Evolutionary conservation across 2,797 vertebrate species (phyloP).

Genomic region (Leptodactylus fallax): DNA sequence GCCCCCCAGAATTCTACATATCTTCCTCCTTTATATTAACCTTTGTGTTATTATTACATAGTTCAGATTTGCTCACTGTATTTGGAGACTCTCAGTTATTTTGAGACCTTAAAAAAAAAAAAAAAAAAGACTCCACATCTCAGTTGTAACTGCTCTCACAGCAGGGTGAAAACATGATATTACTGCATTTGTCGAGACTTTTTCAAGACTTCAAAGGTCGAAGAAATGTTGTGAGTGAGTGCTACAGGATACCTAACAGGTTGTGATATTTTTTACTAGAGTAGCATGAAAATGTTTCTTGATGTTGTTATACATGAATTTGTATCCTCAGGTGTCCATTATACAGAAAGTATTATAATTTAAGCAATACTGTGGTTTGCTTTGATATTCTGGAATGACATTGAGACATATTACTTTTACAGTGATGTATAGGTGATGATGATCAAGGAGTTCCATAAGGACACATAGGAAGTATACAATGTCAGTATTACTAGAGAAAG

Average conservation of each 20-base stretch:
- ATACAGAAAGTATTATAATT: slow-evolving; percentile 15
- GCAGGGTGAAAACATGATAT: slow-evolving; percentile 47
- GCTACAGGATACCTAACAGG: slow-evolving; percentile 56
- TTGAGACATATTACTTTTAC: neutral
- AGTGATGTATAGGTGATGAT: neutral
- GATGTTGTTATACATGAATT: slow-evolving; percentile 34
- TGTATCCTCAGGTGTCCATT: slow-evolving; percentile 17
- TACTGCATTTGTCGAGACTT: slow-evolving; percentile 15
- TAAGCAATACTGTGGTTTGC: neutral
- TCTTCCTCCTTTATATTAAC: too few relatives aligned
- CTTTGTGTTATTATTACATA: too few relatives aligned
- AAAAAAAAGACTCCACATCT: neutral
- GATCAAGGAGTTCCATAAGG: neutral
- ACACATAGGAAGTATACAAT: neutral
- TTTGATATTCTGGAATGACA: slow-evolving; percentile 32
- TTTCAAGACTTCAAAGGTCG: slow-evolving; percentile 54
- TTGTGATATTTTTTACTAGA: slow-evolving; percentile 54
- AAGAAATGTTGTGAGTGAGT: slow-evolving; percentile 25
- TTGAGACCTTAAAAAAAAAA: slow-evolving; percentile 7
- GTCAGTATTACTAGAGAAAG: neutral
- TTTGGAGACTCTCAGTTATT: neutral
- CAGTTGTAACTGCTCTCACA: slow-evolving; percentile 19
- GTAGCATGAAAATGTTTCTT: slow-evolving; percentile 50
- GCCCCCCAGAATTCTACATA: too few relatives aligned
- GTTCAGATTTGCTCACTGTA: neutral